Evolutionary conservation across 1,140 invertebrate species (phyloP).

Genomic region (Lordiphosa collinella): DNA sequence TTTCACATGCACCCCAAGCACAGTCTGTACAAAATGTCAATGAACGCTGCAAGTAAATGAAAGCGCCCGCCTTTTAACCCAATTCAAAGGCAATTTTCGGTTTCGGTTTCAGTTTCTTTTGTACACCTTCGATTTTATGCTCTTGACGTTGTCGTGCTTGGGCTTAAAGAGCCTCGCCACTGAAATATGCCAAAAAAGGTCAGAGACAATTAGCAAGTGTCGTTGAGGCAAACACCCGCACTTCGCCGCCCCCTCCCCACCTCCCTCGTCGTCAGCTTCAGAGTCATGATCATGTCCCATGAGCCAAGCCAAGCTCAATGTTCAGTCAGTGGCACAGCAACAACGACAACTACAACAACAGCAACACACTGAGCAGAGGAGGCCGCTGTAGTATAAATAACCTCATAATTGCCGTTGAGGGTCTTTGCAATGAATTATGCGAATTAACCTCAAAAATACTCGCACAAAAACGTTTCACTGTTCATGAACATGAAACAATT

Average conservation of each 20-base stretch:
- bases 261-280: slow-evolving; percentile 18
- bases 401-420: slow-evolving; percentile 76
- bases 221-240: slow-evolving; percentile 63
- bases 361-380: slow-evolving; percentile 25
- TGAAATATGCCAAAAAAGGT: slow-evolving; percentile 67
- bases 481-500: slow-evolving; percentile 56
- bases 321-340: slow-evolving; percentile 27
- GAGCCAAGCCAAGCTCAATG: slow-evolving; percentile 58
- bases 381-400: slow-evolving; percentile 52
- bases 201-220: slow-evolving; percentile 73
- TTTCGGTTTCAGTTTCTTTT: slow-evolving; percentile 16
- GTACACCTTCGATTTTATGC: slow-evolving; percentile 48
- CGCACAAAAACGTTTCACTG: slow-evolving; percentile 38
- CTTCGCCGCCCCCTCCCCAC: slow-evolving; percentile 11
- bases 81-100: slow-evolving; percentile 47
- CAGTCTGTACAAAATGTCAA: slow-evolving; percentile 41
- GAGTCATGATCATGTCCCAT: slow-evolving; percentile 26
- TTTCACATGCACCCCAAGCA: slow-evolving; percentile 51
- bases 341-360: slow-evolving; percentile 26
- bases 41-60: slow-evolving; percentile 55
- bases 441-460: slow-evolving; percentile 69
- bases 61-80: slow-evolving; percentile 60
- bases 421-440: slow-evolving; percentile 78
- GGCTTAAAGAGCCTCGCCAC: slow-evolving; percentile 37
- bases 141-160: slow-evolving; percentile 28